Percentiles rank a stretch among this genome's conserved stretches.
phyloP scores from a whole-genome alignment of 2,113 vertebrate genomes.

The Nycticryphes semicollaris region DNA sequence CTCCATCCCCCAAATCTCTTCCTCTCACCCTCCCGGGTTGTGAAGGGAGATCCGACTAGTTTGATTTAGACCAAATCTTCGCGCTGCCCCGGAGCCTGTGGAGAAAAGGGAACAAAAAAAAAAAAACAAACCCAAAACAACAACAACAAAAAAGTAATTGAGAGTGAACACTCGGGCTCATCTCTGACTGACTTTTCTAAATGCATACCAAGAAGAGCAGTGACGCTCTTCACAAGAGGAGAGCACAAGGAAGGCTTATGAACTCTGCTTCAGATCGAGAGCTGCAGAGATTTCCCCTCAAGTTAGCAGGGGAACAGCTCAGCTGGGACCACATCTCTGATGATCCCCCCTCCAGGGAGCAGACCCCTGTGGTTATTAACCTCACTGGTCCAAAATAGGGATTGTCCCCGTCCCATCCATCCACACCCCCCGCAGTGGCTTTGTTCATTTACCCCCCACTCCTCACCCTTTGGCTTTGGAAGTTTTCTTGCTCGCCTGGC shows the following conservation, averaged over 20 bases:
- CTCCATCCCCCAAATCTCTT: not conserved
- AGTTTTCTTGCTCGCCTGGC: conserved; percentile 90
- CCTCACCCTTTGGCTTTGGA: conserved; percentile 97
- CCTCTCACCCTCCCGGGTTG: conserved; percentile 47
- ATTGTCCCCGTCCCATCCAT: too few species aligned
- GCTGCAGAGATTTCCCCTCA: not conserved
- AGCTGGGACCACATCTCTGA: not conserved
- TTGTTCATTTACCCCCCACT: fast-evolving
- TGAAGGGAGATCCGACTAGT: conserved; percentile 73
- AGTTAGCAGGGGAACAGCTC: not conserved
- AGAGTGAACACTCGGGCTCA: not conserved
- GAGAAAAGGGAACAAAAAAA: not conserved
- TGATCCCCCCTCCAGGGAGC: not conserved
- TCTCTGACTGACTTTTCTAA: not conserved
- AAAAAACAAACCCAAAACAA: not conserved
- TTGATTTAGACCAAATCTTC: conserved; percentile 99
- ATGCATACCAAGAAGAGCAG: not conserved
- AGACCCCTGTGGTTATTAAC: not conserved
- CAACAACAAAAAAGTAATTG: not conserved
- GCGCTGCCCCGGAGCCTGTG: conserved; percentile 92
- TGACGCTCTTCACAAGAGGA: fast-evolving
- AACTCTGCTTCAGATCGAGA: not conserved
- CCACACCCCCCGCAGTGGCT: not conserved
- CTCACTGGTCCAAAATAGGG: not conserved
- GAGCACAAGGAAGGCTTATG: not conserved